These are phyloP conservation scores for Argentina silus DNA, from an alignment of 2,797 vertebrate genomes.

Conservation along the genomic window DNA sequence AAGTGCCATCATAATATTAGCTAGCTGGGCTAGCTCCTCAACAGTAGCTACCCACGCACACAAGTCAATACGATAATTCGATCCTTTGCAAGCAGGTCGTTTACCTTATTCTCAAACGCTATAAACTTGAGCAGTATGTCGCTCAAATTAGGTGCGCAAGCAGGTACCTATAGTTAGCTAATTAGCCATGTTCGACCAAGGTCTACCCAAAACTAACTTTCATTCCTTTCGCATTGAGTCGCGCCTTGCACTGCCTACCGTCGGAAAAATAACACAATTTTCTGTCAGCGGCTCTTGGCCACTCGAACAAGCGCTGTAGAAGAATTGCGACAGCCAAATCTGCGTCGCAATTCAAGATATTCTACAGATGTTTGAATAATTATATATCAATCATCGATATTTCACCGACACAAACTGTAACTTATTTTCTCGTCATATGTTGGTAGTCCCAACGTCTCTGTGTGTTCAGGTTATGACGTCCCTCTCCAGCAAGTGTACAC, in stretches of 20 bases:
- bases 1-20: slow-evolving; percentile 29
- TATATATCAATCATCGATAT: no score
- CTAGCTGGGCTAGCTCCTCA: slow-evolving; percentile 13
- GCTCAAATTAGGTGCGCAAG: no score
- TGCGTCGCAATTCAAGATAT: background rate
- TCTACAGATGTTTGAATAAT: no score
- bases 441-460: slow-evolving; percentile 45
- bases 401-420: slow-evolving; percentile 51
- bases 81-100: no score
- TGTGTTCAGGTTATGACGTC: slow-evolving; percentile 37
- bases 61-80: background rate
- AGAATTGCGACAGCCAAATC: no score
- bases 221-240: slow-evolving; percentile 68
- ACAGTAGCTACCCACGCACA: slow-evolving; percentile 22
- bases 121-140: no score
- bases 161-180: slow-evolving; percentile 24
- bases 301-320: slow-evolving; percentile 43
- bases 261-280: slow-evolving; percentile 55
- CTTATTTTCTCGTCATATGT: slow-evolving; percentile 76
- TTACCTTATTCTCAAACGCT: no score
- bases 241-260: slow-evolving; percentile 65
- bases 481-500: slow-evolving; percentile 36
- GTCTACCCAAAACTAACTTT: slow-evolving; percentile 61
- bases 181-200: background rate
- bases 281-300: slow-evolving; percentile 24